These are phyloP conservation scores for Drosophila nikananu DNA, from an alignment of 1,140 invertebrate species.

Conservation along the genomic window DNA sequence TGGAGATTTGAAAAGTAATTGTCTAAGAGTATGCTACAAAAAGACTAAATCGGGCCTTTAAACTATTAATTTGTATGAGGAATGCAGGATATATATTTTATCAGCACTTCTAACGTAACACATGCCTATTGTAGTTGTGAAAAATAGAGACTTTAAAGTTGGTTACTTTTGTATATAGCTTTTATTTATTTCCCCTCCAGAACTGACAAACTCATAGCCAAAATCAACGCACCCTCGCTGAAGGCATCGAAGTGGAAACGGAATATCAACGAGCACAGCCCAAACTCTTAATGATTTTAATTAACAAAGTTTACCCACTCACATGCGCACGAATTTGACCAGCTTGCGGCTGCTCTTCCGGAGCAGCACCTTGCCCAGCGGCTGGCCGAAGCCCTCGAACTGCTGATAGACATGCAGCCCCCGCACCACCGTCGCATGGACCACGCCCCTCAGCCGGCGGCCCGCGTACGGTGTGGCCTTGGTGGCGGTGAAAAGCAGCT, in stretches of 20 bases:
- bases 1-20: neutral
- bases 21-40: neutral
- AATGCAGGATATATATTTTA: neutral
- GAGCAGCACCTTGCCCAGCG: constrained; percentile 77
- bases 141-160: neutral
- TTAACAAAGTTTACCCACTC: constrained; percentile 61
- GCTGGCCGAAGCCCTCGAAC: constrained; percentile 79
- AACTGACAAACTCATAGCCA: neutral
- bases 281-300: constrained; percentile 54
- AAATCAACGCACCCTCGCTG: neutral
- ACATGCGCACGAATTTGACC: constrained; percentile 80
- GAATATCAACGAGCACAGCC: constrained; percentile 15
- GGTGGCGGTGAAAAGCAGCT: constrained; percentile 87
- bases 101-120: neutral
- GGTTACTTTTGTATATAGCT: neutral
- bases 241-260: constrained; percentile 1
- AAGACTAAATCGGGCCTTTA: neutral
- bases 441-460: constrained; percentile 86
- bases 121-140: neutral
- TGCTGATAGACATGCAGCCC: constrained; percentile 87
- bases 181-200: neutral
- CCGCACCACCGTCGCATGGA: constrained; percentile 88
- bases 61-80: neutral
- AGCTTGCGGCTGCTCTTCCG: constrained; percentile 75
- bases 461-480: constrained; percentile 88